phyloP scores from a whole-genome alignment of 2,888 invertebrate genomes.

The Drosophila pegasa region DNA sequence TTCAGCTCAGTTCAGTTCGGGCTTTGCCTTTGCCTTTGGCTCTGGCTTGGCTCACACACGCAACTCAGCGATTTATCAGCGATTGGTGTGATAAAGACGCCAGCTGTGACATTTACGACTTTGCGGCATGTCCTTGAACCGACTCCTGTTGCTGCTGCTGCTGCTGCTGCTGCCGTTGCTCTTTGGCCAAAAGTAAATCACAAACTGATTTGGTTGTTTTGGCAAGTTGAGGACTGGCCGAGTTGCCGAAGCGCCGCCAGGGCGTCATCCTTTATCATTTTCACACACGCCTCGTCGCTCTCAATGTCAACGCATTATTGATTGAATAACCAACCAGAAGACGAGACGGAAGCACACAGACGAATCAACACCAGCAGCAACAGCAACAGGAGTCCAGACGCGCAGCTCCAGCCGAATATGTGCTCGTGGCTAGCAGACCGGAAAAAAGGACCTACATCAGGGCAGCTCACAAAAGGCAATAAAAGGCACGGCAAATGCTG shows the following conservation, averaged over 20 bases:
- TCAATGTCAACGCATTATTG: constrained; percentile 61
- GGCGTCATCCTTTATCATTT: constrained; percentile 66
- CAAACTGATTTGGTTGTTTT: constrained; percentile 20
- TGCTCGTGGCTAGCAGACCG: constrained; percentile 73
- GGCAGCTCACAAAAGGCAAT: not conserved
- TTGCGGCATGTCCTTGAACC: constrained; percentile 58
- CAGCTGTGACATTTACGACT: constrained; percentile 45
- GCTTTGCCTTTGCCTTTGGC: constrained; percentile 3
- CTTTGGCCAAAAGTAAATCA: constrained; percentile 34
- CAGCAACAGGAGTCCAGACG: constrained; percentile 4
- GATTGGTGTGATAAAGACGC: constrained; percentile 39
- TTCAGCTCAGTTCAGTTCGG: constrained; percentile 3
- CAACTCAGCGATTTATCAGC: constrained; percentile 44
- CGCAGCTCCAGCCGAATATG: constrained; percentile 48
- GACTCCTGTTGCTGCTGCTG: constrained; percentile 31
- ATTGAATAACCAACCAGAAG: constrained; percentile 55
- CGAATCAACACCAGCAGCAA: constrained; percentile 10
- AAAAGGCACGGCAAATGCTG: constrained; percentile 16
- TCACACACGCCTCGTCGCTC: constrained; percentile 33
- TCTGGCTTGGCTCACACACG: constrained; percentile 27
- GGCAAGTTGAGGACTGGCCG: constrained; percentile 17
- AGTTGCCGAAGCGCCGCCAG: constrained; percentile 17
- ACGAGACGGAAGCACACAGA: constrained; percentile 7
- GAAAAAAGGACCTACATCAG: constrained; percentile 58
- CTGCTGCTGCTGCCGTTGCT: constrained; percentile 12